A percentile compares a stretch with the other conserved stretches of the same genome.
These are phyloP conservation scores for Telenomus remus DNA, from an alignment of 1,140 invertebrate genomes.

Conservation along the genomic window DNA sequence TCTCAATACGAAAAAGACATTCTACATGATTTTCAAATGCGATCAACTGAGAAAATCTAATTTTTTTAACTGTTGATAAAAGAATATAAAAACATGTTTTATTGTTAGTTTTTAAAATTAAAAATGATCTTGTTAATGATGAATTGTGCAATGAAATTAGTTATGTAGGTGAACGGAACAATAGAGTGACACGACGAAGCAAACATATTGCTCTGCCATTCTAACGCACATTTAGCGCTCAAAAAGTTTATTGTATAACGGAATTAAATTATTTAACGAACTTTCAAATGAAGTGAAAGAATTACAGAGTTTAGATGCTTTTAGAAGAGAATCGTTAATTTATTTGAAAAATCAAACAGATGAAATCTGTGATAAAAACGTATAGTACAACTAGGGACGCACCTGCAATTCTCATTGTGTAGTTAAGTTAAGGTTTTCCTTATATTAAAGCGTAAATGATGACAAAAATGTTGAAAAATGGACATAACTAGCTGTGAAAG, in stretches of 20 bases:
- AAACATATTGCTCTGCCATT: slow-evolving; percentile 6
- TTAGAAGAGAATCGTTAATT: not conserved
- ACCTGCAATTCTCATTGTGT: no score
- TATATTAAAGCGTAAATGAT: no score
- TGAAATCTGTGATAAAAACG: no score
- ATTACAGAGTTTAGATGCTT: not conserved
- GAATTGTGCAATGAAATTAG: slow-evolving; percentile 13
- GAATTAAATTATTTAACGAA: slow-evolving; percentile 27
- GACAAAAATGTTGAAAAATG: no score
- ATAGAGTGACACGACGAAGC: slow-evolving; percentile 3
- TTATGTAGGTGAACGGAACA: slow-evolving; percentile 2
- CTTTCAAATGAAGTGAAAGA: not conserved
- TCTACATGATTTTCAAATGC: slow-evolving; percentile 16
- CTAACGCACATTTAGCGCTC: not conserved
- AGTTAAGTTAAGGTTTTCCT: no score
- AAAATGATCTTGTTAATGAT: not conserved
- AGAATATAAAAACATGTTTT: slow-evolving; percentile 9
- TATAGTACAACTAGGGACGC: no score
- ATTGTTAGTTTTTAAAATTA: slow-evolving; percentile 22
- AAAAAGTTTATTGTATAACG: slow-evolving; percentile 24
- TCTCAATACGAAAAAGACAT: slow-evolving; percentile 10
- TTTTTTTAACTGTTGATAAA: slow-evolving; percentile 8
- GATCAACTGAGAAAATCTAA: slow-evolving; percentile 7
- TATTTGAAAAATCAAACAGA: no score
- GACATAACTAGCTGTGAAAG: no score